These are phyloP conservation scores for Hippocampus kuda DNA, from an alignment of 2,797 vertebrate genomes.

Conservation along the genomic window DNA sequence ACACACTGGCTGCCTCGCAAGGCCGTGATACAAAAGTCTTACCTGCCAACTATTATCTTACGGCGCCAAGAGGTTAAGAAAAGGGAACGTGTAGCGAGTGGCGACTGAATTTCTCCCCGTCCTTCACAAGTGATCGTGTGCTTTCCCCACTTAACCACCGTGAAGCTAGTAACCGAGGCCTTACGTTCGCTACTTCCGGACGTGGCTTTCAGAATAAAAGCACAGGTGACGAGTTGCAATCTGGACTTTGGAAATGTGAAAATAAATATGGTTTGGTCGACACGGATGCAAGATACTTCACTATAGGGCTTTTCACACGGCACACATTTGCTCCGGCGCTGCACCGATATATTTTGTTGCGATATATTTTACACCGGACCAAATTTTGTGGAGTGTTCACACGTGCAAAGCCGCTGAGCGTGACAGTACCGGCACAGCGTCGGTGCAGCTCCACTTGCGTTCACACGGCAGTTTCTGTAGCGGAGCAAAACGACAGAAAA, in stretches of 20 bases:
- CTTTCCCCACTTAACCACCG: slow-evolving; percentile 38
- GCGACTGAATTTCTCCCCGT: slow-evolving; percentile 47
- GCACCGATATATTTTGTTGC: no score
- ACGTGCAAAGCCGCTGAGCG: no score
- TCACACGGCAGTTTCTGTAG: no score
- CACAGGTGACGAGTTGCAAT: background rate
- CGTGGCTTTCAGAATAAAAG: slow-evolving; percentile 35
- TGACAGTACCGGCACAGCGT: no score
- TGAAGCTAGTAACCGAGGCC: slow-evolving; percentile 35
- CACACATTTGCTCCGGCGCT: no score
- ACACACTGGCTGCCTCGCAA: background rate
- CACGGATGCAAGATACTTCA: background rate
- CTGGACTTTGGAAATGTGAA: background rate
- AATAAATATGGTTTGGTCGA: background rate
- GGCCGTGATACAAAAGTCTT: slow-evolving; percentile 24
- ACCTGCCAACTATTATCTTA: slow-evolving; percentile 33
- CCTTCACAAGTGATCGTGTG: slow-evolving; percentile 56
- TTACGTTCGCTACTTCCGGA: slow-evolving; percentile 18
- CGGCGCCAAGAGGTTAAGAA: background rate
- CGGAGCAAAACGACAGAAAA: no score
- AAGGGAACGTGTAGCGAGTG: slow-evolving; percentile 23
- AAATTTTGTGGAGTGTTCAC: no score
- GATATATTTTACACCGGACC: no score
- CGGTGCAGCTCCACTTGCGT: no score
- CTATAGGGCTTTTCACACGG: no score